Base-by-base conservation (phyloP, 2,888 invertebrate species). In the Nomada ferruginata region DNA sequence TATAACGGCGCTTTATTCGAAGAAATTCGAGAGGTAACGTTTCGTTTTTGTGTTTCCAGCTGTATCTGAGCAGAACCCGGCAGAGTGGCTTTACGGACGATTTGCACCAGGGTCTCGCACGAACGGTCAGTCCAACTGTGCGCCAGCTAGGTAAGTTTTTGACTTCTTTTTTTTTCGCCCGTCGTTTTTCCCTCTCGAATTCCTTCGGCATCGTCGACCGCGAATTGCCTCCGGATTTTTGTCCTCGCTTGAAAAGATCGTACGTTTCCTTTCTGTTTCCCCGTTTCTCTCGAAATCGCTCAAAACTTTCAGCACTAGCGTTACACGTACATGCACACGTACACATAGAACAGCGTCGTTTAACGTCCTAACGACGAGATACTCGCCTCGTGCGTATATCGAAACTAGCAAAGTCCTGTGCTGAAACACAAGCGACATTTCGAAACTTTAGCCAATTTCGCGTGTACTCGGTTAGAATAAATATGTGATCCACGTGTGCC, bases 51-150 rank as follows among this genome's bases (percentile, higher is more conserved):
- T 61, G 63, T 73, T 92, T 92, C 26, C 91, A 93, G 93, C 86
- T 92, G 70, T 93, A 92, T 84, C 88, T 93, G 89, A 93, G 91
- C 89, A 93, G 92, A 90, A 86, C 91, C 70, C 92, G 93, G 59
- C 92, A 91, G 79, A 83, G 87, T 70, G 83, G 84, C 70, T 88
- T 91, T 66, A 85, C 89, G 76, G 87, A 89, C 77, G 87, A 89
- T 78, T 85, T 90, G 77, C 91, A 89, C 80, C 84, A 83, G 80
- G 82, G 91, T 89, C 86, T 92, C 86, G 68, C 89, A 82, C 91
- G 87, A 89, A 88, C 90, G 85, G 90, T 90, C 82, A 89, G 90
- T 85, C 85, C 91, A 89, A 90, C 90, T 87, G 85, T 88, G 83
- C 92, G 91, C 88, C 91, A 91, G 87, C 92, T 91, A 92, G 93